Evolutionary conservation across 1,140 invertebrate species (phyloP).

Genomic region (Heliconius eleuchia): DNA sequence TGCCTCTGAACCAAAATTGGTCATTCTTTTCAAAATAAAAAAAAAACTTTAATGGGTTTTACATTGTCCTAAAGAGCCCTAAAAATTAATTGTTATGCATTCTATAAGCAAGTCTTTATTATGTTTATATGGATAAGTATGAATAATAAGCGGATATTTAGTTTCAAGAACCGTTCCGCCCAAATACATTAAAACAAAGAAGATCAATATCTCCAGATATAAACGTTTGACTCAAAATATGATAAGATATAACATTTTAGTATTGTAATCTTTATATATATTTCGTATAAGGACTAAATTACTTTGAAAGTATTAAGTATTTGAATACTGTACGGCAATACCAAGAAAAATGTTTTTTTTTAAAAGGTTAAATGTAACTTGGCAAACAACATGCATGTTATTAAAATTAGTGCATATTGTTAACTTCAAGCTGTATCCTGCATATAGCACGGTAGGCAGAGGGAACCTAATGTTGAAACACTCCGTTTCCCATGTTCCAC

Average conservation of each 20-base stretch:
- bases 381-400: background rate
- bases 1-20: too few relatives aligned
- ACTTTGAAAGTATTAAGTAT: background rate
- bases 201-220: slow-evolving; percentile 25
- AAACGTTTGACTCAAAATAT: slow-evolving; percentile 10
- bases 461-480: too few relatives aligned
- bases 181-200: slow-evolving; percentile 38
- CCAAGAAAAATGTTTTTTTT: background rate
- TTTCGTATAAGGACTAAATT: background rate
- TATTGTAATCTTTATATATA: slow-evolving; percentile 5
- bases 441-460: too few relatives aligned
- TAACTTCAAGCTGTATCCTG: too few relatives aligned
- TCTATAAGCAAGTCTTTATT: slow-evolving; percentile 7
- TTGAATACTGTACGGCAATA: background rate
- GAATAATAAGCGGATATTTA: slow-evolving; percentile 18
- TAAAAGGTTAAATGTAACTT: background rate
- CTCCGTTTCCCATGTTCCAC: too few relatives aligned
- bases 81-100: background rate
- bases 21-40: too few relatives aligned
- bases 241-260: background rate
- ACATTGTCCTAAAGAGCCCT: too few relatives aligned
- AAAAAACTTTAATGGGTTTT: too few relatives aligned
- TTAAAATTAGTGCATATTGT: background rate
- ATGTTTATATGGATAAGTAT: background rate
- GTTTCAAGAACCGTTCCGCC: slow-evolving; percentile 32